A percentile compares a stretch with the other conserved stretches of the same genome.
Evolutionary conservation across 2,888 invertebrate genomes (phyloP).

Genomic region (Prosopocoilus inquinatus): DNA sequence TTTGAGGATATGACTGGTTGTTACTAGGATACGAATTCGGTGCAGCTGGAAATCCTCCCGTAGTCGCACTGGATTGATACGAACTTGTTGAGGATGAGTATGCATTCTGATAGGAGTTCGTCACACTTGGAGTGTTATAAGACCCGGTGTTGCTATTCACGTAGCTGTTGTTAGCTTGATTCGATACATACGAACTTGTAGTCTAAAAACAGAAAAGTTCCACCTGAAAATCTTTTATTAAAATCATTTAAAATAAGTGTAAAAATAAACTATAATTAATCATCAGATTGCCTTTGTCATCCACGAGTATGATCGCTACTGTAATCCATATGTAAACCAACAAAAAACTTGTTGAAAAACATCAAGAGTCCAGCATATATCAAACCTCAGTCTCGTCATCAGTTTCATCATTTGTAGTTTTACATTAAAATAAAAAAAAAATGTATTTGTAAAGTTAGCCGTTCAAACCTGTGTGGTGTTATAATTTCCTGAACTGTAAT

Average conservation of each 20-base stretch:
- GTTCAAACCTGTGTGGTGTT: slow-evolving; percentile 41
- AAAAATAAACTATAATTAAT: slow-evolving; percentile 17
- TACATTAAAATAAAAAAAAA: too few species aligned
- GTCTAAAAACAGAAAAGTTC: slow-evolving; percentile 43
- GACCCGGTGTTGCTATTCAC: slow-evolving; percentile 43
- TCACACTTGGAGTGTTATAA: slow-evolving; percentile 40
- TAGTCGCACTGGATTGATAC: slow-evolving; percentile 37
- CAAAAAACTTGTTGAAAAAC: slow-evolving; percentile 30
- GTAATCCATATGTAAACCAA: slow-evolving; percentile 6
- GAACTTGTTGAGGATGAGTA: slow-evolving; percentile 42
- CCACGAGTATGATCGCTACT: neutral
- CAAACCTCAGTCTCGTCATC: slow-evolving; percentile 41
- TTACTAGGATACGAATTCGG: slow-evolving; percentile 42
- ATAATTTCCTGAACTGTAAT: slow-evolving; percentile 37
- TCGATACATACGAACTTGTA: slow-evolving; percentile 48
- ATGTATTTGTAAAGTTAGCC: too few species aligned
- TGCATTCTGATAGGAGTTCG: slow-evolving; percentile 44
- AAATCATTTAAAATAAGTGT: neutral
- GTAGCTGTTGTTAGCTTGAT: slow-evolving; percentile 43
- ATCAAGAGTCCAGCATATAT: neutral
- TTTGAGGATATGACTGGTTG: slow-evolving; percentile 45
- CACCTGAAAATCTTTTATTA: neutral
- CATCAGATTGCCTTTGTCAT: slow-evolving; percentile 32
- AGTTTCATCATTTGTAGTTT: slow-evolving; percentile 32
- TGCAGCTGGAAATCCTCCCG: slow-evolving; percentile 40